Evolutionary conservation across 2,797 vertebrate species (phyloP).

Genomic region (Neostethus bicornis): DNA sequence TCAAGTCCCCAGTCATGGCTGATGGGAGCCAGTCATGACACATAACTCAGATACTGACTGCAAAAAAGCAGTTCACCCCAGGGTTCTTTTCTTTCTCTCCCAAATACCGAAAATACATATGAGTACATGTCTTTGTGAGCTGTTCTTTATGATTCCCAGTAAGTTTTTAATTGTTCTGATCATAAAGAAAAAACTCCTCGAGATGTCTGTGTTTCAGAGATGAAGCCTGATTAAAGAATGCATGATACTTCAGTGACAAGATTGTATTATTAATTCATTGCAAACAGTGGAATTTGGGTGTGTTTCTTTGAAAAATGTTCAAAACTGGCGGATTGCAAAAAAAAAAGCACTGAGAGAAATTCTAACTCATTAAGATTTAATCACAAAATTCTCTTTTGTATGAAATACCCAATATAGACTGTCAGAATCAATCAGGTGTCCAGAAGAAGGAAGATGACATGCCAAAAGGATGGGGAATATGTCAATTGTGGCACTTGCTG

Average conservation of each 20-base stretch:
- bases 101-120: conserved; percentile 37
- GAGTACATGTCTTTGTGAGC: conserved; percentile 48
- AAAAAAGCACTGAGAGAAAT: conserved; percentile 91
- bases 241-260: conserved; percentile 90
- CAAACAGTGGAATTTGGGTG: conserved; percentile 94
- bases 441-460: conserved; percentile 84
- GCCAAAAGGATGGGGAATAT: conserved; percentile 82
- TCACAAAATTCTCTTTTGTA: conserved; percentile 93
- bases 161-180: conserved; percentile 85
- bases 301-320: conserved; percentile 95
- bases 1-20: conserved; percentile 49
- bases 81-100: conserved; percentile 37
- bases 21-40: conserved; percentile 63
- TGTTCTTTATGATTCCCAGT: conserved; percentile 49
- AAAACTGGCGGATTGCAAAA: conserved; percentile 93
- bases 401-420: conserved; percentile 93
- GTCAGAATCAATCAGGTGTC: conserved; percentile 91
- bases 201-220: conserved; percentile 79
- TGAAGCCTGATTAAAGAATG: conserved; percentile 87
- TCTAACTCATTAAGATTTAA: conserved; percentile 95
- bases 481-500: conserved; percentile 78
- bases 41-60: conserved; percentile 52
- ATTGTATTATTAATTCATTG: conserved; percentile 93
- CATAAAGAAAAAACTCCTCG: conserved; percentile 82
- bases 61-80: conserved; percentile 51